Conservation (phyloP, 2,113 vertebrate genomes). For the Oreotrochilus melanogaster region DNA sequence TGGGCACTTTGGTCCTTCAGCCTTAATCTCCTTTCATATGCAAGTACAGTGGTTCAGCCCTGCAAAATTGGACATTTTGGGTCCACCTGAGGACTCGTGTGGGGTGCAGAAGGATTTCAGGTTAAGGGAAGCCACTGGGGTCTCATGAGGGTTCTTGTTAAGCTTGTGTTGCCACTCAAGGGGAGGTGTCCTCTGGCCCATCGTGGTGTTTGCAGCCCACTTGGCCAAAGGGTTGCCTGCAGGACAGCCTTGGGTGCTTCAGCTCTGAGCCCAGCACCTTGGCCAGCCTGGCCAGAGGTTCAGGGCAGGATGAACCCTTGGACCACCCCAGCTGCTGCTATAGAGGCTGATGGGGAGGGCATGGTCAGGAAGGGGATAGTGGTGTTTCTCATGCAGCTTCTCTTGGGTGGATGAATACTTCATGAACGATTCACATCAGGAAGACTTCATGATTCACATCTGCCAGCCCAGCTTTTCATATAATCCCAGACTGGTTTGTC, state of each 20-base stretch:
- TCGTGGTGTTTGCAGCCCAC: not conserved
- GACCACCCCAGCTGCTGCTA: accelerated
- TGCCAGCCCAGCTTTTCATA: not conserved
- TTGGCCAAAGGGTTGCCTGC: not conserved
- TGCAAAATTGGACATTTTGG: accelerated
- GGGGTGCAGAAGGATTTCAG: not conserved
- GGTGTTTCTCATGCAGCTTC: accelerated
- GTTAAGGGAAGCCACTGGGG: not conserved
- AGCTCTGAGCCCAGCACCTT: not conserved
- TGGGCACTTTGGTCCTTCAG: accelerated
- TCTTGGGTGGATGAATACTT: not conserved
- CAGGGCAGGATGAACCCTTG: not conserved
- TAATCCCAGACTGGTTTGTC: too few relatives aligned
- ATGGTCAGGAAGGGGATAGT: accelerated
- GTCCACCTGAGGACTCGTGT: accelerated
- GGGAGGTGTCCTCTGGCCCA: not conserved
- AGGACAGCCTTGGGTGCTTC: not conserved
- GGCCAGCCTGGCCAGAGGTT: not conserved
- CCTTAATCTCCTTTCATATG: accelerated
- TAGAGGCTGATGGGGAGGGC: not conserved
- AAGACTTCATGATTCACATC: accelerated
- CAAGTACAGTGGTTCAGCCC: not conserved
- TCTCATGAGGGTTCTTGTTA: accelerated
- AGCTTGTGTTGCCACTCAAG: accelerated
- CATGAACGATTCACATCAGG: too few relatives aligned